Conservation (phyloP, 2,888 invertebrate genomes). For the Netelia inedita region DNA sequence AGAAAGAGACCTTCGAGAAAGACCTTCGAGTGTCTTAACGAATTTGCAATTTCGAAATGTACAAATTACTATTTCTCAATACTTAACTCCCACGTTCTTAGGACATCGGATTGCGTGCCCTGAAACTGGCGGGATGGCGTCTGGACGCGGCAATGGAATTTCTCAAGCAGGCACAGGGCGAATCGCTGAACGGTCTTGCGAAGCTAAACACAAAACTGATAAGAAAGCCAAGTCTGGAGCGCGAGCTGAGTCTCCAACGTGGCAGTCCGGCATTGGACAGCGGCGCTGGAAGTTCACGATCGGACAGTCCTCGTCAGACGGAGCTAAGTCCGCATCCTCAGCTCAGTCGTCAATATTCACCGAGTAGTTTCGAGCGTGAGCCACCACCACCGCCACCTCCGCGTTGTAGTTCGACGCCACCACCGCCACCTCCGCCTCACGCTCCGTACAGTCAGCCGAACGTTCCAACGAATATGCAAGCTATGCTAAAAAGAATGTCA, state of each 20-base stretch:
- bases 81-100: conserved; percentile 81
- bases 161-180: conserved; percentile 88
- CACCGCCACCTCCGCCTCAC: conserved; percentile 87
- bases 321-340: conserved; percentile 88
- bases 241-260: conserved; percentile 91
- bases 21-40: too few relatives aligned
- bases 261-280: conserved; percentile 95
- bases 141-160: conserved; percentile 90
- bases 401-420: conserved; percentile 90
- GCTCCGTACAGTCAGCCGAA: conserved; percentile 86
- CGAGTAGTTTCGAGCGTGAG: conserved; percentile 87
- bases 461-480: conserved; percentile 89
- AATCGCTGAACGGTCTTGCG: conserved; percentile 87
- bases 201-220: conserved; percentile 89
- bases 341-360: conserved; percentile 90
- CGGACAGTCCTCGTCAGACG: conserved; percentile 93
- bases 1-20: too few relatives aligned
- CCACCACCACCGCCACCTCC: conserved; percentile 92
- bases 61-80: too few relatives aligned
- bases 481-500: conserved; percentile 91
- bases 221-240: conserved; percentile 95
- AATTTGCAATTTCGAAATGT: too few relatives aligned
- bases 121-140: conserved; percentile 90
- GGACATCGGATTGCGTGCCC: conserved; percentile 90
- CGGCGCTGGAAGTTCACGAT: conserved; percentile 95